These are phyloP conservation scores for Brenthis ino DNA, from an alignment of 2,888 invertebrate genomes.

Conservation along the genomic window DNA sequence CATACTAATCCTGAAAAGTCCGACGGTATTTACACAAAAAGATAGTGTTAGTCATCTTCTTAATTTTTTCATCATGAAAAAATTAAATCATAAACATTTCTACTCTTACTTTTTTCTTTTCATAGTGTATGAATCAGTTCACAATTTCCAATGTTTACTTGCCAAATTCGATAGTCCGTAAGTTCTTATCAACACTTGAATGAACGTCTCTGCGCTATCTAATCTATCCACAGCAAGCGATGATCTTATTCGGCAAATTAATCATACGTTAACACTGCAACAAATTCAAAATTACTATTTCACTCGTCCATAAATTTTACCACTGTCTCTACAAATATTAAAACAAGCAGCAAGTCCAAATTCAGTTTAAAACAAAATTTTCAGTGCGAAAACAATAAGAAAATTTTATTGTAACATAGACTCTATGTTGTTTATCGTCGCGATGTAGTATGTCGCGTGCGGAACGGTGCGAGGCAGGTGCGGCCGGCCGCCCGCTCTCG, in stretches of 20 bases:
- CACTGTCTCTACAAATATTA: constrained; percentile 53
- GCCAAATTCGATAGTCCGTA: constrained; percentile 69
- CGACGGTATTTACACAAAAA: constrained; percentile 61
- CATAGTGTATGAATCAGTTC: constrained; percentile 63
- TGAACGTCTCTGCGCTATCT: constrained; percentile 74
- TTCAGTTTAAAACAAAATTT: constrained; percentile 44
- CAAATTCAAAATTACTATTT: constrained; percentile 26
- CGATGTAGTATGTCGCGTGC: constrained; percentile 72
- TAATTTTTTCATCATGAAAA: constrained; percentile 55
- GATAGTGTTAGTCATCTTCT: constrained; percentile 64
- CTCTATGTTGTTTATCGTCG: constrained; percentile 67
- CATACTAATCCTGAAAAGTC: constrained; percentile 67
- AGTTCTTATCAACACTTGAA: constrained; percentile 76
- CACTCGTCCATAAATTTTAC: constrained; percentile 35
- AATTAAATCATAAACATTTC: constrained; percentile 37
- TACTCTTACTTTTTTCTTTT: constrained; percentile 76
- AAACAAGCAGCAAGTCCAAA: constrained; percentile 42
- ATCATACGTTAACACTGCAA: constrained; percentile 34
- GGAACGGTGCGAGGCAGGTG: constrained; percentile 73
- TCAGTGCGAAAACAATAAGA: constrained; percentile 40
- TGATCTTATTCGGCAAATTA: constrained; percentile 64
- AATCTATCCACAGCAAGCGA: constrained; percentile 72
- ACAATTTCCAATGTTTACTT: constrained; percentile 62
- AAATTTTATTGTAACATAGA: constrained; percentile 45
- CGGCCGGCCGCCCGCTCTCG: constrained; percentile 81